phyloP scores from a whole-genome alignment of 2,113 vertebrate genomes.

The Nycticryphes semicollaris region DNA sequence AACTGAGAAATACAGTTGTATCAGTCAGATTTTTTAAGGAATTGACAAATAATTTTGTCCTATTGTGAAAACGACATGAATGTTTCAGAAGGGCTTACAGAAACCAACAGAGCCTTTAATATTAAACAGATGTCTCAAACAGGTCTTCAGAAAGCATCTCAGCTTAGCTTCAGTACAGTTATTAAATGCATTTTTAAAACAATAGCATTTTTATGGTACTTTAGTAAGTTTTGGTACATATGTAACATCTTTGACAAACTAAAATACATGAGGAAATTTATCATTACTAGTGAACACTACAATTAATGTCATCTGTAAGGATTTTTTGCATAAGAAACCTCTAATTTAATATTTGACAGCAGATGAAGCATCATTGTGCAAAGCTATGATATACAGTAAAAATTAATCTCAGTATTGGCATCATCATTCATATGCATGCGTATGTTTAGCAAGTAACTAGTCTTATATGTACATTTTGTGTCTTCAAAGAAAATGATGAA shows the following conservation, averaged over 20 bases:
- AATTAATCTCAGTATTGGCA: background rate
- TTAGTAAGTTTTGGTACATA: background rate
- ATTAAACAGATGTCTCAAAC: background rate
- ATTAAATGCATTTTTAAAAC: background rate
- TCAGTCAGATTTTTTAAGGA: background rate
- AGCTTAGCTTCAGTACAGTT: background rate
- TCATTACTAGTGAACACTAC: background rate
- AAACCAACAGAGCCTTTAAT: background rate
- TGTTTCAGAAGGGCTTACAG: background rate
- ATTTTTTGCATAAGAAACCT: background rate
- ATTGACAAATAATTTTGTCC: rapidly evolving
- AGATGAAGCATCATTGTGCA: background rate
- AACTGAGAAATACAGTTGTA: background rate
- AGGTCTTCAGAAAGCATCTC: background rate
- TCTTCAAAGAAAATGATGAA: background rate
- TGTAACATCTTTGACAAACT: background rate
- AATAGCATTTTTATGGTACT: background rate
- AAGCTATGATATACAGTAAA: background rate
- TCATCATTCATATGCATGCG: background rate
- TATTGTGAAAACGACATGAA: background rate
- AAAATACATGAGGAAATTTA: background rate
- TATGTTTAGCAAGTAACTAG: background rate
- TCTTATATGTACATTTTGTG: background rate
- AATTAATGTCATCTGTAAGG: background rate
- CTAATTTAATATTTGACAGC: background rate